Evolutionary conservation across 2,113 vertebrate species (phyloP).

Genomic region (Shinisaurus crocodilurus): DNA sequence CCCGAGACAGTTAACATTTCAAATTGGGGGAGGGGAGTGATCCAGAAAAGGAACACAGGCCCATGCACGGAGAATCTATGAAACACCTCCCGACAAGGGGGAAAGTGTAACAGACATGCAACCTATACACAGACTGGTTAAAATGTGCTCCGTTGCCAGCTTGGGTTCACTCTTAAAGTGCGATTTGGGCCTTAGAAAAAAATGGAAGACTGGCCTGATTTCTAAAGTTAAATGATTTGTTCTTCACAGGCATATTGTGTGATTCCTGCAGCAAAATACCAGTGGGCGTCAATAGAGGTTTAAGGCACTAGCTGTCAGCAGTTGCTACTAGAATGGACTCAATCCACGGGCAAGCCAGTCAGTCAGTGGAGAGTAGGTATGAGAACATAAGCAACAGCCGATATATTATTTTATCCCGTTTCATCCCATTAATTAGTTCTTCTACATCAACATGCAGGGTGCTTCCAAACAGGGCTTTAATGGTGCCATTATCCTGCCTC

Average conservation of each 20-base stretch:
- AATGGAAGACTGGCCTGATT: neutral
- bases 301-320: too few relatives aligned
- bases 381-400: neutral
- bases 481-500: too few relatives aligned
- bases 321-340: too few relatives aligned
- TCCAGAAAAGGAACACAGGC: too few relatives aligned
- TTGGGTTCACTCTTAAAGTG: neutral
- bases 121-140: too few relatives aligned
- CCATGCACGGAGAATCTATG: neutral
- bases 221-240: neutral
- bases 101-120: neutral
- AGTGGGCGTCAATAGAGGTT: too few relatives aligned
- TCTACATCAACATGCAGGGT: too few relatives aligned
- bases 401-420: too few relatives aligned
- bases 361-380: neutral
- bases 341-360: neutral
- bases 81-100: neutral
- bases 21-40: too few relatives aligned
- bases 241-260: neutral
- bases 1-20: neutral
- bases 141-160: neutral
- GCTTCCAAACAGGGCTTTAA: too few relatives aligned
- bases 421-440: too few relatives aligned
- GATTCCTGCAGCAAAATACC: neutral
- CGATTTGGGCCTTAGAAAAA: neutral